Evolutionary conservation across 92 coral and sea anemone species (phyloP).

Genomic region (Parazoanthus swiftii): DNA sequence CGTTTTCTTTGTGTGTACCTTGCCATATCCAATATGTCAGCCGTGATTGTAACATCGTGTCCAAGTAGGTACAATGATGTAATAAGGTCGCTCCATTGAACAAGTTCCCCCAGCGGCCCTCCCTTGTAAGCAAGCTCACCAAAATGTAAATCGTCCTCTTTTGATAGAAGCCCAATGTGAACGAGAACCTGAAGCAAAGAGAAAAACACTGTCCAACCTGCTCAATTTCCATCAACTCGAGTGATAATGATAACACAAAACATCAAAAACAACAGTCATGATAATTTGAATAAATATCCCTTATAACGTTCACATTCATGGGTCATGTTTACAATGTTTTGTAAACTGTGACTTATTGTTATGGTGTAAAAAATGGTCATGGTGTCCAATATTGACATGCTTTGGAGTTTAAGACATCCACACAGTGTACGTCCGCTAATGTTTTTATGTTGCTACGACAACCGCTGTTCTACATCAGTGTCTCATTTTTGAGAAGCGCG

Average conservation of each 20-base stretch:
- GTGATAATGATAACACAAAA: neutral
- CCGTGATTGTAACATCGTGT: slow-evolving; percentile 83
- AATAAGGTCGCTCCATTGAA: slow-evolving; percentile 96
- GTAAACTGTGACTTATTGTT: no score
- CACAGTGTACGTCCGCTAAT: no score
- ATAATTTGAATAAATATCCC: no score
- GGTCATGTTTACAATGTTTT: no score
- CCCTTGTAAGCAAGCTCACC: slow-evolving; percentile 82
- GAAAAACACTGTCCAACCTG: neutral
- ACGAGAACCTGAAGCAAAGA: slow-evolving; percentile 67
- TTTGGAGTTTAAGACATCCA: no score
- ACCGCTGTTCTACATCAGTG: no score
- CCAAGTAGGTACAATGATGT: slow-evolving; percentile 82
- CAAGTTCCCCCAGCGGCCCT: slow-evolving; percentile 95
- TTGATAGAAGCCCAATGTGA: slow-evolving; percentile 88
- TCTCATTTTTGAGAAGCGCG: no score
- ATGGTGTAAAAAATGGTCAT: no score
- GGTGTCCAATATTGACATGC: no score
- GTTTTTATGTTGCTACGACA: no score
- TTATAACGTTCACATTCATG: no score
- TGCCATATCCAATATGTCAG: slow-evolving; percentile 54
- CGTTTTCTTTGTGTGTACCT: slow-evolving; percentile 40
- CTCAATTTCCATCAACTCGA: neutral
- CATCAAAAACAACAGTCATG: neutral
- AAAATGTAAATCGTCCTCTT: slow-evolving; percentile 74